These are phyloP conservation scores for Spatulosminthurus flaviceps DNA, from an alignment of 2,888 invertebrate genomes.

Conservation along the genomic window DNA sequence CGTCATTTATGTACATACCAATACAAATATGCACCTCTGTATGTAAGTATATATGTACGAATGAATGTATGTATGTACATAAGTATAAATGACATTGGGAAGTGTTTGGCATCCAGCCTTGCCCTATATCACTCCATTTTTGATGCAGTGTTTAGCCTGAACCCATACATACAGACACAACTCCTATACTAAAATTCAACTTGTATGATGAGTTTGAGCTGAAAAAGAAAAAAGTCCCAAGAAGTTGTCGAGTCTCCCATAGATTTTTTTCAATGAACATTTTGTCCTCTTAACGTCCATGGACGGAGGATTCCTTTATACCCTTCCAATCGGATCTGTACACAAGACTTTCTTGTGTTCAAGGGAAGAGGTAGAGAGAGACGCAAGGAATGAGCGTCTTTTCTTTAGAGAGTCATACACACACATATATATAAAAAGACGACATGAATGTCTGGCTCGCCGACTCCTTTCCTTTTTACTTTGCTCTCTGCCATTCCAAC, in stretches of 20 bases:
- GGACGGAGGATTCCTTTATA: conserved; percentile 13
- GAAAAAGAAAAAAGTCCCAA: too few species aligned
- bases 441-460: conserved; percentile 5
- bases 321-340: conserved; percentile 4
- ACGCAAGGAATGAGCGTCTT: background rate
- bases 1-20: background rate
- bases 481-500: too few species aligned
- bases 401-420: background rate
- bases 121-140: background rate
- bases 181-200: too few species aligned
- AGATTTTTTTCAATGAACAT: background rate
- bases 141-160: too few species aligned
- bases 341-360: background rate
- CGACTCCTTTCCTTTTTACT: background rate
- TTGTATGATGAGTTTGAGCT: too few species aligned
- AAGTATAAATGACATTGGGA: background rate
- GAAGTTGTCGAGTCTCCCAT: too few species aligned
- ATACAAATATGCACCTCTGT: too few species aligned
- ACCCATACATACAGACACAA: too few species aligned
- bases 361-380: background rate
- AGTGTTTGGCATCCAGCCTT: conserved; percentile 12
- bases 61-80: conserved; percentile 1
- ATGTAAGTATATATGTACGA: background rate
- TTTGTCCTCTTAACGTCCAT: background rate
- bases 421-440: too few species aligned